Percentiles rank a stretch among this genome's conserved stretches.
Evolutionary conservation across 2,797 vertebrate species (phyloP).

Genomic region (Fratercula arctica): DNA sequence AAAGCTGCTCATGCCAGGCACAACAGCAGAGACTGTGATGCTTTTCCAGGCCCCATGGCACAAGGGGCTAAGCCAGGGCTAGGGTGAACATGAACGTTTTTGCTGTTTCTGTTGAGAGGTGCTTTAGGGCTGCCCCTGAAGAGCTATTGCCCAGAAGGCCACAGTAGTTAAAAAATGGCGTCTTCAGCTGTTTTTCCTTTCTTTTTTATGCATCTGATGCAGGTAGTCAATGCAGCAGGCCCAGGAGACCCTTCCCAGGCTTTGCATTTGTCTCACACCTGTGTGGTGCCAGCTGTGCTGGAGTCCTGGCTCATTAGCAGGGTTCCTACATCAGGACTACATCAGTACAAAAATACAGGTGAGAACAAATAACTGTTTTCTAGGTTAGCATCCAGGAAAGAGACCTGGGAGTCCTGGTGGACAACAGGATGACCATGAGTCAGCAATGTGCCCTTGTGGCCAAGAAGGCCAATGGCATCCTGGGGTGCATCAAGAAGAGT

Average conservation of each 20-base stretch:
- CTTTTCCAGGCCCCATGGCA: background rate
- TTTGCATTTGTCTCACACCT: background rate
- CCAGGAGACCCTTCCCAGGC: background rate
- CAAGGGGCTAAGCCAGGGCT: background rate
- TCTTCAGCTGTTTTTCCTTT: background rate
- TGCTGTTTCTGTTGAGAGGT: background rate
- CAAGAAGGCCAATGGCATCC: too few relatives aligned
- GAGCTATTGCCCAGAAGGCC: background rate
- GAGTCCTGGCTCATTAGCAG: background rate
- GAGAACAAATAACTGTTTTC: background rate
- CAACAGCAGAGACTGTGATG: background rate
- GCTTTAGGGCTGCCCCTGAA: background rate
- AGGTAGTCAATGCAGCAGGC: background rate
- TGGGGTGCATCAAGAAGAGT: too few relatives aligned
- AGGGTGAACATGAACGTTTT: background rate
- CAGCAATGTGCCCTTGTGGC: too few relatives aligned
- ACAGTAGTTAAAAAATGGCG: background rate
- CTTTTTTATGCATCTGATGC: background rate
- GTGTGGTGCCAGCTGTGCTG: background rate
- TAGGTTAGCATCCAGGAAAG: background rate
- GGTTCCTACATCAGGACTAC: background rate
- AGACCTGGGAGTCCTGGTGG: too few relatives aligned
- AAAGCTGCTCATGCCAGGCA: background rate
- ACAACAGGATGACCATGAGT: too few relatives aligned
- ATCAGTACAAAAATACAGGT: background rate